These are phyloP conservation scores for Menidia menidia DNA, from an alignment of 2,797 vertebrate genomes.

Conservation along the genomic window DNA sequence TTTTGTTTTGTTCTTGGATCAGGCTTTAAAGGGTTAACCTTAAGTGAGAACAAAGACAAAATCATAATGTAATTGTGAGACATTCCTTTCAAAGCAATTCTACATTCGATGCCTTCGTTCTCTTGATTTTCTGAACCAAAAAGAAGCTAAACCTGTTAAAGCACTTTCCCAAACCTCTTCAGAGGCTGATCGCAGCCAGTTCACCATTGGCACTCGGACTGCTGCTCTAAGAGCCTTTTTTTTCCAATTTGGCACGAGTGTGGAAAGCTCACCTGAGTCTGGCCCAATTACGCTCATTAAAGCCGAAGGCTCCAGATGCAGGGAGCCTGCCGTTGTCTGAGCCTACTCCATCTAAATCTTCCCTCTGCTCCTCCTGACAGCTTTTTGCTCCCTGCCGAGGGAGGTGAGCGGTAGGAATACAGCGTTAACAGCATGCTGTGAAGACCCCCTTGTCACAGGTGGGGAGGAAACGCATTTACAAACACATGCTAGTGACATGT, in stretches of 20 bases:
- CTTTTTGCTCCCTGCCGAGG: slow-evolving; percentile 13
- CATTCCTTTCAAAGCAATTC: not conserved
- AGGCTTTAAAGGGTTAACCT: not conserved
- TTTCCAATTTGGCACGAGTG: slow-evolving; percentile 68
- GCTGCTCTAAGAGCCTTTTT: slow-evolving; percentile 42
- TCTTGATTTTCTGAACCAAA: slow-evolving; percentile 15
- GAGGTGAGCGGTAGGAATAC: slow-evolving; percentile 32
- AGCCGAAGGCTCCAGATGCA: slow-evolving; percentile 34
- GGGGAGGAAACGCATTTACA: slow-evolving; percentile 8
- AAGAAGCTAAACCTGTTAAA: slow-evolving; percentile 26
- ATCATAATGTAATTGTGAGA: not conserved
- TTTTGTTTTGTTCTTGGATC: too few relatives aligned
- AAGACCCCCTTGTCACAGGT: slow-evolving; percentile 34
- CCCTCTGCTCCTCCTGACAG: slow-evolving; percentile 18
- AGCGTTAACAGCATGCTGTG: slow-evolving; percentile 22
- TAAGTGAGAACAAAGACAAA: not conserved
- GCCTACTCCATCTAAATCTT: slow-evolving; percentile 46
- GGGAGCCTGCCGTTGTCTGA: slow-evolving; percentile 20
- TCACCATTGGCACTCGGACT: slow-evolving; percentile 46
- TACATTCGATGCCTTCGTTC: not conserved
- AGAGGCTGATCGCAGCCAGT: slow-evolving; percentile 33
- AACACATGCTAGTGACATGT: slow-evolving; percentile 32
- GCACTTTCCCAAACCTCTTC: slow-evolving; percentile 30
- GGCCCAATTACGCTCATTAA: slow-evolving; percentile 54
- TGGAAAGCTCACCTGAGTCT: slow-evolving; percentile 58